A percentile compares a stretch with the other conserved stretches of the same genome.
Evolutionary conservation across 2,888 invertebrate genomes (phyloP).

Genomic region (Andrena hattorfiana): DNA sequence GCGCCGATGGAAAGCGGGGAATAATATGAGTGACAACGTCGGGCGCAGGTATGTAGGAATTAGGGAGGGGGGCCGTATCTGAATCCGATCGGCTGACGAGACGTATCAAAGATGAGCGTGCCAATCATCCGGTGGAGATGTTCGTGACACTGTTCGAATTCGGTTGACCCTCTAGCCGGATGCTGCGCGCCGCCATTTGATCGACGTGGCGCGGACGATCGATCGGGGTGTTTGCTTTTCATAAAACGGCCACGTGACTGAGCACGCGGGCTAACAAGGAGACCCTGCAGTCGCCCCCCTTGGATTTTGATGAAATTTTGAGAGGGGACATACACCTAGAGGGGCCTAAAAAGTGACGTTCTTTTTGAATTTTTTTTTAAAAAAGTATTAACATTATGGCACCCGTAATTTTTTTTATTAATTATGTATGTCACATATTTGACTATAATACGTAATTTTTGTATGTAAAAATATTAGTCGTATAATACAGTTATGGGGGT

Average conservation of each 20-base stretch:
- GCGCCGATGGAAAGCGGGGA: conserved; percentile 1
- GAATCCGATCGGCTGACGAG: conserved; percentile 49
- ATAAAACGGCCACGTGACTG: not conserved
- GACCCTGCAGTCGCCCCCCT: too few relatives aligned
- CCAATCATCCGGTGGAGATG: conserved; percentile 59
- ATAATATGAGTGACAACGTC: conserved; percentile 68
- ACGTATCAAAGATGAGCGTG: conserved; percentile 64
- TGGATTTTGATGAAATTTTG: too few relatives aligned
- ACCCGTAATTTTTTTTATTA: too few relatives aligned
- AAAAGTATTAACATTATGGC: too few relatives aligned
- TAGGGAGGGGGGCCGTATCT: conserved; percentile 42
- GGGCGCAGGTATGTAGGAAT: conserved; percentile 61
- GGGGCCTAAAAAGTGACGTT: too few relatives aligned
- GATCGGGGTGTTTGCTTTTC: not conserved
- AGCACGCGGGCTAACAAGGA: not conserved
- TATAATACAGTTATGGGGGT: too few relatives aligned
- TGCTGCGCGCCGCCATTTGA: not conserved
- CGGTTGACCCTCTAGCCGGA: conserved; percentile 12
- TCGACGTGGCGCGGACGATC: conserved; percentile 12
- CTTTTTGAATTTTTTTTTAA: too few relatives aligned
- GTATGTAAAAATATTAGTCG: too few relatives aligned
- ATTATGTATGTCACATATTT: too few relatives aligned
- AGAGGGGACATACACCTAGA: too few relatives aligned
- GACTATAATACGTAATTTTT: too few relatives aligned
- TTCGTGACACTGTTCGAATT: conserved; percentile 47